Evolutionary conservation across 1,140 invertebrate species (phyloP), one percentile per base, ranked within the genome.

Genomic region (Drosophila mauritiana): DNA sequence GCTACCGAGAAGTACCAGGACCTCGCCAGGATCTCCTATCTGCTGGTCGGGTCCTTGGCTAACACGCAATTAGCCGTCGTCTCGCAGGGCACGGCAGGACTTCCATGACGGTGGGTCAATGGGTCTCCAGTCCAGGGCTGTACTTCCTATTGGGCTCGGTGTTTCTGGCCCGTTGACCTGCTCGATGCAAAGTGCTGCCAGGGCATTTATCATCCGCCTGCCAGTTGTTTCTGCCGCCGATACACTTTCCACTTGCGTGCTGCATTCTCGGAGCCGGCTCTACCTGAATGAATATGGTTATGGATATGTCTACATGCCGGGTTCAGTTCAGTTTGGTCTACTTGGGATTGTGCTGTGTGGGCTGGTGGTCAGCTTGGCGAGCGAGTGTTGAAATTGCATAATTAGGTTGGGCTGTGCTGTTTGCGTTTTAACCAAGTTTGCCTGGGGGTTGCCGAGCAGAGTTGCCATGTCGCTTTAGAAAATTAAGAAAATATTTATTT

Each of bases 381-480:
- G 70, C 65, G 65, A 88, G 83, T 89, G 83, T 78, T 77, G 80
- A 80, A 89, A 70, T 88, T 88, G 83, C 83, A 88, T 88, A 88
- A 88, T 89, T 80, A 84, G 75, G 53, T 67, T 49, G 43, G 64
- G 42, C 48, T 58, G 43, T 79, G 75, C 53, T 67, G 68, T 83
- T 68, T 45, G 46, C 61, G 58, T 72, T 79, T 22, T 37, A 25
- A 36, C 12, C 43, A 45, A 42, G 36, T 57, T 43, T 57, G 42
- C 55, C 51, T 51, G 69, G 40, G 59, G 73, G 52, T 51, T 39
- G 53, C 11, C 1, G 15, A 36, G 15, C 31, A 75, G 73, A 55
- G 72, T 74, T 75, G 46, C 22, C 70, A 74, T 25, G 45, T 4
- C 12, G 5, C 11, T 10, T 31, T 0, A 3, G 8, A 5, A 12